phyloP scores from a whole-genome alignment of 2,797 vertebrate species.

The Hipposideros larvatus region DNA sequence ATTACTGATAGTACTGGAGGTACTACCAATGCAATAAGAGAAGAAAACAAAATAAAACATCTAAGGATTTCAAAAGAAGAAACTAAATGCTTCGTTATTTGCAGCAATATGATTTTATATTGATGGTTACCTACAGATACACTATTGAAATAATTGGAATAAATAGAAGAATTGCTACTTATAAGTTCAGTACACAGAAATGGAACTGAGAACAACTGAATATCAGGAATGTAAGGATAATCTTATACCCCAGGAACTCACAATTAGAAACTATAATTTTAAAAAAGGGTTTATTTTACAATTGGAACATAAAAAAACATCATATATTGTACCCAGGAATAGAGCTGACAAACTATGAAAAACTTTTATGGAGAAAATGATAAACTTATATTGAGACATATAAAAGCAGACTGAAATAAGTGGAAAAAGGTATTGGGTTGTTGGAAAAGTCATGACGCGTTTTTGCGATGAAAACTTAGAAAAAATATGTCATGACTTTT shows the following conservation, averaged over 20 bases:
- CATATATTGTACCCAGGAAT: neutral
- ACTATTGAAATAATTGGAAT: slow-evolving; percentile 17
- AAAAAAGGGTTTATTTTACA: neutral
- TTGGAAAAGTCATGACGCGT: too few relatives aligned
- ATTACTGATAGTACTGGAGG: neutral
- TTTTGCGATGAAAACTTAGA: too few relatives aligned
- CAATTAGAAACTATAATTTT: neutral
- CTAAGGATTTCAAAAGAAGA: neutral
- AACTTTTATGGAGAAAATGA: neutral
- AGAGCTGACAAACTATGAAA: neutral
- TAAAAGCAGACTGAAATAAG: neutral
- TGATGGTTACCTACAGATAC: neutral
- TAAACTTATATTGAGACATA: neutral
- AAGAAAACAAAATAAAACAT: slow-evolving; percentile 31
- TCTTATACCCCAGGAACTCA: neutral
- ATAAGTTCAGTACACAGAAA: neutral
- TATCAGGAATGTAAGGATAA: neutral
- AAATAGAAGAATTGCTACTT: neutral
- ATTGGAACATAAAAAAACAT: neutral
- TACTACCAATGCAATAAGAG: neutral
- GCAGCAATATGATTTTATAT: neutral
- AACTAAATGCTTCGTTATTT: neutral
- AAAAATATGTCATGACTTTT: too few relatives aligned
- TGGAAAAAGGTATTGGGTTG: neutral
- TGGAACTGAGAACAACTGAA: neutral